phyloP scores from a whole-genome alignment of 2,113 vertebrate species.

The Verasper variegatus region DNA sequence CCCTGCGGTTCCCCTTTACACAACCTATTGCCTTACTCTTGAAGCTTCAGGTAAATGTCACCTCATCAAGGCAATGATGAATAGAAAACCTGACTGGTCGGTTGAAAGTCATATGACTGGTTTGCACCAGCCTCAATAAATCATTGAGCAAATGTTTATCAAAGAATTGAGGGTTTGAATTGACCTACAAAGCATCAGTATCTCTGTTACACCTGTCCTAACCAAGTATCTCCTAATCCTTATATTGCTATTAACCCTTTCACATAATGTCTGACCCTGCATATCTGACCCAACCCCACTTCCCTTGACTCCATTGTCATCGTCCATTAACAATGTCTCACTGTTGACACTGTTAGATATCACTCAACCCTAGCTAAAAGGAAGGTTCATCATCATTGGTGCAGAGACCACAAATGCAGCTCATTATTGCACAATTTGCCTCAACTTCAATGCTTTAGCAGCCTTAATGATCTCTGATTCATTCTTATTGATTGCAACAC shows the following conservation, averaged over 20 bases:
- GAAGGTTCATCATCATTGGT: neutral
- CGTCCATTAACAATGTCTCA: neutral
- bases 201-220: neutral
- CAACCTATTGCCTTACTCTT: neutral
- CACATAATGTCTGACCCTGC: neutral
- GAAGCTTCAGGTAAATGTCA: neutral
- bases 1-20: neutral
- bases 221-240: neutral
- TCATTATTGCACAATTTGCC: slow-evolving; percentile 5
- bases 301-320: neutral
- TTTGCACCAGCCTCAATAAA: neutral
- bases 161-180: neutral
- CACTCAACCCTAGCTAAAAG: neutral
- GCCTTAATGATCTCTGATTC: slow-evolving; percentile 16
- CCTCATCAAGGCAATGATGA: neutral
- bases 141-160: neutral
- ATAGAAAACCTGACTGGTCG: neutral
- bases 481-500: slow-evolving; percentile 2
- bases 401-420: neutral
- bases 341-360: neutral
- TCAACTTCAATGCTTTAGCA: slow-evolving; percentile 7
- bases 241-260: neutral
- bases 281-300: neutral
- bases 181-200: neutral
- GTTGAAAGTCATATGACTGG: neutral